Evolutionary conservation across 2,888 invertebrate species (phyloP).

Genomic region (Mythimna loreyi): DNA sequence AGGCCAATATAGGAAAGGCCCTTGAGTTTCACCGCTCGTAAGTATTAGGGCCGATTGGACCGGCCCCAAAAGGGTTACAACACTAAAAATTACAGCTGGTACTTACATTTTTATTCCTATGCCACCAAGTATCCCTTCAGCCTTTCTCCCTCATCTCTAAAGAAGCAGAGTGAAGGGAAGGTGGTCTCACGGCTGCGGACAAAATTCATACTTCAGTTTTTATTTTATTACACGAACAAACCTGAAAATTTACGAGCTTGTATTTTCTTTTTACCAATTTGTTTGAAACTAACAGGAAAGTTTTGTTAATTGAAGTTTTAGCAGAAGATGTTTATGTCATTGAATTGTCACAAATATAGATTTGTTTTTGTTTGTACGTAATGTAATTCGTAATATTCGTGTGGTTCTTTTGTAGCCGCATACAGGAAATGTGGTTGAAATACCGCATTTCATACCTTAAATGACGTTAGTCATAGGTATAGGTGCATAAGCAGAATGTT

Average conservation of each 20-base stretch:
- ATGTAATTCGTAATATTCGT: not conserved
- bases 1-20: slow-evolving; percentile 31
- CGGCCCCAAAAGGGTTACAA: slow-evolving; percentile 40
- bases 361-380: not conserved
- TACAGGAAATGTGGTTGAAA: slow-evolving; percentile 31
- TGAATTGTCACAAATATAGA: not conserved
- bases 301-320: not conserved
- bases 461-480: slow-evolving; percentile 1
- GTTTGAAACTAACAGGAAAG: slow-evolving; percentile 3
- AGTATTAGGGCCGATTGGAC: slow-evolving; percentile 19
- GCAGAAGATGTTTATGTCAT: not conserved
- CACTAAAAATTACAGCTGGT: slow-evolving; percentile 51
- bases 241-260: not conserved
- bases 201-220: slow-evolving; percentile 44
- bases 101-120: slow-evolving; percentile 87
- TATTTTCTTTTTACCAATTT: slow-evolving; percentile 10
- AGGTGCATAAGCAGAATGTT: slow-evolving; percentile 10
- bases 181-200: slow-evolving; percentile 71
- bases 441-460: slow-evolving; percentile 2
- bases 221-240: slow-evolving; percentile 6
- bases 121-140: slow-evolving; percentile 78
- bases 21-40: slow-evolving; percentile 37
- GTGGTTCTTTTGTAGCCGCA: slow-evolving; percentile 2
- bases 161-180: slow-evolving; percentile 69
- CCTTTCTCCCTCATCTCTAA: slow-evolving; percentile 88